These are phyloP conservation scores for Bothrops jararaca DNA, from an alignment of 2,113 vertebrate genomes.

Conservation along the genomic window DNA sequence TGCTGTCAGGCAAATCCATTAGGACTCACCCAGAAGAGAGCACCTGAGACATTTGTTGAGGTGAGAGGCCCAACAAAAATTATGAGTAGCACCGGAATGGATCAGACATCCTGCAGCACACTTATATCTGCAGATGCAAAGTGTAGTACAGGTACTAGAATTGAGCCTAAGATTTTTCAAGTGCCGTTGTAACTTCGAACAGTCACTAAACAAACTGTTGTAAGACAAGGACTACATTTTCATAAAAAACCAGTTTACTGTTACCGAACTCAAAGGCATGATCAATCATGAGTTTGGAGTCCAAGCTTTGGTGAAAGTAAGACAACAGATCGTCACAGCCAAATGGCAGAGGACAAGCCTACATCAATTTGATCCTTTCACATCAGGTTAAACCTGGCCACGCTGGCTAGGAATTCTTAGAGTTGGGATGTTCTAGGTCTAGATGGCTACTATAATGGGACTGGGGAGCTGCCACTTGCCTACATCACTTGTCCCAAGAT, in stretches of 20 bases:
- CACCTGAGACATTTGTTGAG: not conserved
- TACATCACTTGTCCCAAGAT: conserved; percentile 90
- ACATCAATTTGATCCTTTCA: not conserved
- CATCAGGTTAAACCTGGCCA: not conserved
- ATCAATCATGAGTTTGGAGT: not conserved
- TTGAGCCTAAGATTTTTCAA: not conserved
- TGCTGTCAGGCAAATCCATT: too few species aligned
- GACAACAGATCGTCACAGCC: not conserved
- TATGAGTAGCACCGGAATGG: not conserved
- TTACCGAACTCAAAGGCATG: not conserved
- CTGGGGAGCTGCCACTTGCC: conserved; percentile 74
- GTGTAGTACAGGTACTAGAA: not conserved
- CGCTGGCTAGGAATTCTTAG: not conserved
- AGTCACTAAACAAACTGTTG: too few species aligned
- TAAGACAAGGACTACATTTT: too few species aligned
- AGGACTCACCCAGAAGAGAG: not conserved
- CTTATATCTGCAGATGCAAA: not conserved
- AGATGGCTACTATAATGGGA: not conserved
- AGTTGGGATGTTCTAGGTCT: not conserved
- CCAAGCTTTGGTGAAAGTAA: not conserved
- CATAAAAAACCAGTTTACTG: not conserved
- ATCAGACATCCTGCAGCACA: not conserved
- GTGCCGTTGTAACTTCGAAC: too few species aligned
- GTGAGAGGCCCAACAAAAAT: not conserved
- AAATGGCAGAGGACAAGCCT: not conserved